These are phyloP conservation scores for Hirundichthys speculiger DNA, from an alignment of 2,113 vertebrate species.

Conservation along the genomic window DNA sequence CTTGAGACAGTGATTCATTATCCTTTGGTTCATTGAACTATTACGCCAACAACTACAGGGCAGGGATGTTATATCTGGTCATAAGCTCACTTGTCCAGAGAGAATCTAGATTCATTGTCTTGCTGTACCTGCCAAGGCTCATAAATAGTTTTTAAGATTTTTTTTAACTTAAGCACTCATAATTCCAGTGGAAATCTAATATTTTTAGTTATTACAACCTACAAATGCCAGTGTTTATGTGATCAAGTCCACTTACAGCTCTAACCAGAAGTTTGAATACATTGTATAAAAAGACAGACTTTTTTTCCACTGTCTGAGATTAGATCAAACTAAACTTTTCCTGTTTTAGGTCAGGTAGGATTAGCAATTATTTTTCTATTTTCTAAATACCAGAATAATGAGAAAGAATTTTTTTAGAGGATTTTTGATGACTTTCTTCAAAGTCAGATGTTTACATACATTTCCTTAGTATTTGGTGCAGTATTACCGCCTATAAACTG, in stretches of 20 bases:
- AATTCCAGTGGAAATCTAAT: conserved; percentile 18
- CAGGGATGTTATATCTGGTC: conserved; percentile 57
- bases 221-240: background rate
- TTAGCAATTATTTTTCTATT: no score
- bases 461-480: no score
- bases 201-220: conserved; percentile 11
- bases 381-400: no score
- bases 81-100: conserved; percentile 42
- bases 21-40: conserved; percentile 37
- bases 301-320: background rate
- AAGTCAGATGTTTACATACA: no score
- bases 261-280: no score
- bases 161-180: background rate
- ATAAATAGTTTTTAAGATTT: conserved; percentile 12
- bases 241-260: background rate
- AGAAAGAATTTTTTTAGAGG: no score
- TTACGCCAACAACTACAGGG: conserved; percentile 48
- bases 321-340: background rate
- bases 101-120: conserved; percentile 43
- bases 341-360: no score
- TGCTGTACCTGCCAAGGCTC: conserved; percentile 27
- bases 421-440: no score
- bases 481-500: no score
- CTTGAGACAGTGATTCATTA: conserved; percentile 54
- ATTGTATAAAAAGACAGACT: no score